Evolutionary conservation across 2,797 vertebrate species (phyloP), one percentile per base, ranked within the genome.

Genomic region (Platyrinchus mystaceus): DNA sequence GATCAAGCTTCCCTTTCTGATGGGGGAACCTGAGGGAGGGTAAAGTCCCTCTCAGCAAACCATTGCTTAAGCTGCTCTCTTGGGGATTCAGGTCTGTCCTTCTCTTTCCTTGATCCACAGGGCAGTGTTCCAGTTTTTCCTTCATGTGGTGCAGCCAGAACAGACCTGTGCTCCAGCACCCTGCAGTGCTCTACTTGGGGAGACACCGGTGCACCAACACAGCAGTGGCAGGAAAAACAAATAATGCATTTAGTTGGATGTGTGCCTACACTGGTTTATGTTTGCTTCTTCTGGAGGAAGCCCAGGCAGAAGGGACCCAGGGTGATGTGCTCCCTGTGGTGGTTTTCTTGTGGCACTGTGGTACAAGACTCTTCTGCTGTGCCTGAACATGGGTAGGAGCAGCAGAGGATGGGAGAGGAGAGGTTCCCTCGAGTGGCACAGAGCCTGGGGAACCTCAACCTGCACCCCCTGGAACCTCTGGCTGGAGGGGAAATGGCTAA

Each of bases 331-430:
- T 86, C 64, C 46, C 26, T 15, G 52, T 5, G 70, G 85, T 20
- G 27, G 14, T 53, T 75, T 75, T 44, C 52, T 23, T 10, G 28
- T 8, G 37, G 53, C 36, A 8, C 18, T 19, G 36, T 10, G 41
- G 39, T 23, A 9, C 1, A 1, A 16, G 4, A 27, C 41, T 14
- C 16, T 26, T 39, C 37, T 2, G 0, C 46, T 53, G 39, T 13
- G 17, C 46, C 37, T 22, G 58, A 60, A 22, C 55, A 28, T 12
- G 47, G 46, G 1, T 3, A 34, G 68, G 34, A 73, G 7, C 27
- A 60, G 71, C 37, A 60, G 55, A 20, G 46, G 36, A 11, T 14
- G 28, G 66, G 27, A 49, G 46, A 14, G 2, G 60, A 62, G 58
- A 8, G 14, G 28, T 52, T n/a, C 14, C 84, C 9, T 78, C 17